phyloP scores from a whole-genome alignment of 64 coral and sea anemone species.

The Stichodactyla helianthus region DNA sequence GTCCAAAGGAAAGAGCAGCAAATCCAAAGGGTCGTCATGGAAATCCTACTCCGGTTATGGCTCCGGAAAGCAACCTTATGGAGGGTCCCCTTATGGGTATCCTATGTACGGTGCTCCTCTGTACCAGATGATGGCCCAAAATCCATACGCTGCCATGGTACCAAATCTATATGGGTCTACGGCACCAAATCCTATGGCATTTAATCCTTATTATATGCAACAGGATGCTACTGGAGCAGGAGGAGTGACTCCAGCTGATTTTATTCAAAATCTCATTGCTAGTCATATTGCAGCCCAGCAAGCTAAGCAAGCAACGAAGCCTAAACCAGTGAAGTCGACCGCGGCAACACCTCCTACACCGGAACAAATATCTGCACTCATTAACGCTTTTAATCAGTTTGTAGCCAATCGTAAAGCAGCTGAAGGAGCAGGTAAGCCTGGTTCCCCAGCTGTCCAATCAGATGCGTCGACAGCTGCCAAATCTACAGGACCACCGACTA shows the following conservation, averaged over 20 bases:
- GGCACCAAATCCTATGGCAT: neutral
- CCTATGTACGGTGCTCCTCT: neutral
- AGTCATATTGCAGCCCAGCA: neutral
- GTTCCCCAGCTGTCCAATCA: neutral
- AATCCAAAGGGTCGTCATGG: neutral
- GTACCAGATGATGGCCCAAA: conserved; percentile 7
- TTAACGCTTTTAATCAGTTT: neutral
- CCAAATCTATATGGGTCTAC: neutral
- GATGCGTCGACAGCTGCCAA: neutral
- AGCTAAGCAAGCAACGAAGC: neutral
- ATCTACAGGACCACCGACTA: neutral
- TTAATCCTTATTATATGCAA: conserved; percentile 6
- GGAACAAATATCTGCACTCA: neutral
- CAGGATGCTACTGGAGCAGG: neutral
- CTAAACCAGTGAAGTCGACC: neutral
- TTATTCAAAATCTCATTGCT: neutral
- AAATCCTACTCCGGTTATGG: neutral
- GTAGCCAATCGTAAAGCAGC: neutral
- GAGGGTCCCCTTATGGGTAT: neutral
- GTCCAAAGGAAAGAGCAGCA: neutral
- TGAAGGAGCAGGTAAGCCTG: neutral
- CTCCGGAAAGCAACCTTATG: neutral
- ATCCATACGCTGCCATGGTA: neutral
- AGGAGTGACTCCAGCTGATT: neutral
- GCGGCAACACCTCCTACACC: neutral